Conservation (phyloP, 2,797 vertebrate species). For the Thalassophryne amazonica region DNA sequence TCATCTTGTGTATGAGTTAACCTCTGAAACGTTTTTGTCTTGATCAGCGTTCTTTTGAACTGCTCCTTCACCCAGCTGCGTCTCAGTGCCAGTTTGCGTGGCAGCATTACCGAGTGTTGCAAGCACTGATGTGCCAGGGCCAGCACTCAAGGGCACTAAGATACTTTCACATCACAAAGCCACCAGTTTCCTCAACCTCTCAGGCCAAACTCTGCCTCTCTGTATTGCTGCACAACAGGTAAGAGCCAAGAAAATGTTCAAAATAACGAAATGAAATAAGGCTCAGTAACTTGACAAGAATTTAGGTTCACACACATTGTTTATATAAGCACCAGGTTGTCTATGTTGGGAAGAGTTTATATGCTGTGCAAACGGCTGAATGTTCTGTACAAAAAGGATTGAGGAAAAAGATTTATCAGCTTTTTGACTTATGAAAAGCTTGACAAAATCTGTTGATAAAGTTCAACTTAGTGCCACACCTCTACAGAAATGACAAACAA, state of each 20-base stretch:
- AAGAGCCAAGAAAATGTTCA: not conserved
- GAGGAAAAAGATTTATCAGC: no score
- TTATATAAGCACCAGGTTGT: no score
- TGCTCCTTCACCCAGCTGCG: conserved; percentile 91
- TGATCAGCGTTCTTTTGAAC: conserved; percentile 86
- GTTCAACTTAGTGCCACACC: no score
- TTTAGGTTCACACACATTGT: no score
- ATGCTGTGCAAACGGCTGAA: no score
- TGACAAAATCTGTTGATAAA: no score
- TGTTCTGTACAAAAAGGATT: no score
- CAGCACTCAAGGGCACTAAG: conserved; percentile 84
- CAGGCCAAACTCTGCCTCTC: conserved; percentile 87
- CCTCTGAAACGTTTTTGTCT: not conserved
- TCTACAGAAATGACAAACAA: no score
- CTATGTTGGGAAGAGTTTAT: no score
- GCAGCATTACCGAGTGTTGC: conserved; percentile 89
- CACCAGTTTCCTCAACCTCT: conserved; percentile 72
- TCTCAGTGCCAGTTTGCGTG: conserved; percentile 81
- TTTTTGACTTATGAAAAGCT: no score
- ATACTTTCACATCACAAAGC: conserved; percentile 88
- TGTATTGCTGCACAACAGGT: conserved; percentile 91
- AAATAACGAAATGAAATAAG: no score
- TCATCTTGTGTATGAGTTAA: not conserved
- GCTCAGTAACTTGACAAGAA: no score
- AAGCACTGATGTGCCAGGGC: conserved; percentile 90